Evolutionary conservation across 2,888 invertebrate genomes (phyloP), one percentile per base, ranked within the genome.

Genomic region (Tortrix viridana): DNA sequence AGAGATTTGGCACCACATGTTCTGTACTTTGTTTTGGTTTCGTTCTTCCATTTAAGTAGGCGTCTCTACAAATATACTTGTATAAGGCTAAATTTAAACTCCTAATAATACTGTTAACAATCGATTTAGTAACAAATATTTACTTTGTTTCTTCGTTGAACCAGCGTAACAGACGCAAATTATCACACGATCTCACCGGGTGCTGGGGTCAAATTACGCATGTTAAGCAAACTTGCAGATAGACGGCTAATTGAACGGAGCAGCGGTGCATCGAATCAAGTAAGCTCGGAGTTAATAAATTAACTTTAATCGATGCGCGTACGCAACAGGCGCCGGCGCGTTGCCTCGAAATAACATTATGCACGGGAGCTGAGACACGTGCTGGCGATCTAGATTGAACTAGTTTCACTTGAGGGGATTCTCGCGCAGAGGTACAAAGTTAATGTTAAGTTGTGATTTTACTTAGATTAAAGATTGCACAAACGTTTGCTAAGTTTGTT

Each of bases 271-370:
- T 74, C 72, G 69, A 56, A 44, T 58, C 32, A 47, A 66, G 66
- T 64, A 52, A 65, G 66, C 56, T 16, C 41, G 14, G 26, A 65
- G 68, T 73, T 72, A 74, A 75, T 77, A 75, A 74, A 74, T 77
- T 74, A 70, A 71, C 54, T 66, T 66, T 68, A 73, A 74, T 73
- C 74, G 69, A 68, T 73, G 70, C 71, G 72, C 71, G 73, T 70
- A 71, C 65, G 69, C 68, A 65, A 55, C 52, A 63, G 66, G 68
- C 69, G 69, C 69, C 72, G 70, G 71, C 69, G 65, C 66, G 63
- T 71, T 66, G 58, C 62, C 23, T 37, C 52, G 50, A 57, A 58
- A 53, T 46, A 63, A 58, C 53, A 63, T 63, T 63, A 63, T 63
- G 53, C 47, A 58, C 63, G 47, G 63, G 63, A 57, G 63, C 58